These are phyloP conservation scores for Phyllotreta striolata DNA, from an alignment of 2,888 invertebrate species.

Conservation along the genomic window DNA sequence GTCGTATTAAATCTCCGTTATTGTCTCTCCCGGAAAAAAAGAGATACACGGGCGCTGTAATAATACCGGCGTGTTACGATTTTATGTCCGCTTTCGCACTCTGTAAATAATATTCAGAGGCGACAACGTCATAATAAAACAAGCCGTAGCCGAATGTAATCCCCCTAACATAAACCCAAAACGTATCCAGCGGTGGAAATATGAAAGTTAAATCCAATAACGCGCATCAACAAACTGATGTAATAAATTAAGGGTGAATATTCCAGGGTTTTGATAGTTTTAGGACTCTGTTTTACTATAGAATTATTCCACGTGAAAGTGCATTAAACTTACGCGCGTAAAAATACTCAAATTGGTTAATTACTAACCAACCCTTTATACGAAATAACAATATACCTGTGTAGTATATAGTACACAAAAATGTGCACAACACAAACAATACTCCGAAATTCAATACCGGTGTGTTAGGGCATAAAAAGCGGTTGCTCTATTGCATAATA, in stretches of 20 bases:
- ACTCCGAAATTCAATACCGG: too few species aligned
- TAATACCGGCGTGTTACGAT: slow-evolving; percentile 25
- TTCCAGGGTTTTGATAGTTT: slow-evolving; percentile 14
- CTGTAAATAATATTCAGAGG: slow-evolving; percentile 28
- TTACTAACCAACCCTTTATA: too few species aligned
- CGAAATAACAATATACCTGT: not conserved
- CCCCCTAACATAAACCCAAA: slow-evolving; percentile 18
- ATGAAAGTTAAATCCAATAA: slow-evolving; percentile 31
- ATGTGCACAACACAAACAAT: too few species aligned
- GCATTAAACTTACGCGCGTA: too few species aligned
- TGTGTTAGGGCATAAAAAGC: too few species aligned
- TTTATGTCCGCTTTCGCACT: slow-evolving; percentile 25
- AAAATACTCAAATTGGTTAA: too few species aligned
- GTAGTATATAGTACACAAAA: too few species aligned
- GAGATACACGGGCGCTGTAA: slow-evolving; percentile 10
- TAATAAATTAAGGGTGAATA: slow-evolving; percentile 24
- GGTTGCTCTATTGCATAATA: too few species aligned
- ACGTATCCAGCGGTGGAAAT: slow-evolving; percentile 25
- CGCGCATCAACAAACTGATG: slow-evolving; percentile 25
- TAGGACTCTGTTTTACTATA: too few species aligned
- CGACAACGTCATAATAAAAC: slow-evolving; percentile 30
- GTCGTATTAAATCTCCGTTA: slow-evolving; percentile 12
- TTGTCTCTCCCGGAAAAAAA: slow-evolving; percentile 20
- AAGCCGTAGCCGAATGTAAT: slow-evolving; percentile 24
- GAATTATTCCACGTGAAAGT: too few species aligned